Base-by-base conservation (phyloP, 2,113 vertebrate genomes). In the Emydura subglobosa region DNA sequence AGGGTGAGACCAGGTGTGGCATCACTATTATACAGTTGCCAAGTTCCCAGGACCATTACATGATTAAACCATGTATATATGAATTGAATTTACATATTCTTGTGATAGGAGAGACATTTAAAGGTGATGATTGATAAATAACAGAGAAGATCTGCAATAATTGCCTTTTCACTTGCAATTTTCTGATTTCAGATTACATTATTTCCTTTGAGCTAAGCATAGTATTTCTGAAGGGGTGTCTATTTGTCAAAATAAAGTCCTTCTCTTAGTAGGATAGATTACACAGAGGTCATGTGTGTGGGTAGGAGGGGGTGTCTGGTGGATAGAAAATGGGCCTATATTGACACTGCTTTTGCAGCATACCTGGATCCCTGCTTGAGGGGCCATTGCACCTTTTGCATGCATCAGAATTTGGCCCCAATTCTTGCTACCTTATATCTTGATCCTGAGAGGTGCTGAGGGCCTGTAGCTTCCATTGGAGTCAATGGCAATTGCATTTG, bases 401-500 rank as follows among this genome's bases (percentile, higher is more conserved):
- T 72, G 72, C 25, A 49, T 34, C n/a, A 39, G 34, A 27, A 27
- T 84, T 53, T 72, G 3, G 5, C 50, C 49, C 65, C 39, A 34
- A 57, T 34, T 89, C 55, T 59, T 49, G 0, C 2, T 19, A 53
- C 0, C 4, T 0, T 11, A 13, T 39, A 49, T 74, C 44, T 22
- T 47, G 81, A 68, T 82, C 89, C 86, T 79, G 57, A 89, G 72
- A 27, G 4, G 19, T 10, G 1, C 54, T 34, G 85, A 79, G 74
- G 50, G 61, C 1, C 0, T 4, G 4, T 0, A 25, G 11, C 5
- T 39, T 22, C 22, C 44, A 0, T 0, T 14, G 44, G 25, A 81
- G 22, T 39, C 65, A 0, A 1, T 83, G 84, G 44, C 65, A 21
- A 44, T 17, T 47, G 3, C 10, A 1, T 79, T 44, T 91, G 51